Percentiles rank a stretch among this genome's conserved stretches.
Evolutionary conservation across 1,140 invertebrate genomes (phyloP).

Genomic region (Caligus rogercresseyi): DNA sequence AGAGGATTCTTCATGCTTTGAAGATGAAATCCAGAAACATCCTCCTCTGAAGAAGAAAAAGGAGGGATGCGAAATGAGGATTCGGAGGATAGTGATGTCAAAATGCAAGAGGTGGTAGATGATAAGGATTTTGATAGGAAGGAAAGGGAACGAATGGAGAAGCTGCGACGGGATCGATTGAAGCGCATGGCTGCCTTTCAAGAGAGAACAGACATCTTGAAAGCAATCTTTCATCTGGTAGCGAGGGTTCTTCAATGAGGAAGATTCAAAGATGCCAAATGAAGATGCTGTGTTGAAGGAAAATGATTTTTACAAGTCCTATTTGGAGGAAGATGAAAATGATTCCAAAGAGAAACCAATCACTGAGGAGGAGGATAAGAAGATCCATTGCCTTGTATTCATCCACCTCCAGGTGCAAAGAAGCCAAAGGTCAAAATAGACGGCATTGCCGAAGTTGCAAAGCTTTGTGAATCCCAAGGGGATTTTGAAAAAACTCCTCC

Average conservation of each 20-base stretch:
- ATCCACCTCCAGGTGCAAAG: neutral
- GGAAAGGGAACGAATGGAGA: slow-evolving; percentile 3
- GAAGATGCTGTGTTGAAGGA: slow-evolving; percentile 18
- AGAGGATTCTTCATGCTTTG: neutral
- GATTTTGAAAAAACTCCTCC: slow-evolving; percentile 6
- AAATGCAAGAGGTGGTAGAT: slow-evolving; percentile 1
- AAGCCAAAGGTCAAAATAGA: slow-evolving; percentile 3
- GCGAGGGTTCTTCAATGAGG: slow-evolving; percentile 18
- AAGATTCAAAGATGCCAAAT: slow-evolving; percentile 16
- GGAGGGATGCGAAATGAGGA: neutral
- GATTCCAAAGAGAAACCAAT: slow-evolving; percentile 6
- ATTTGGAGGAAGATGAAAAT: slow-evolving; percentile 14
- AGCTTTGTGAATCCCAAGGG: slow-evolving; percentile 4
- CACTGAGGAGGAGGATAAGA: slow-evolving; percentile 9
- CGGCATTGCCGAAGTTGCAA: slow-evolving; percentile 7
- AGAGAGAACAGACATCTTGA: slow-evolving; percentile 16
- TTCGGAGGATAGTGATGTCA: neutral
- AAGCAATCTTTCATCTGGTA: slow-evolving; percentile 19
- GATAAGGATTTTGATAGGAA: slow-evolving; percentile 1
- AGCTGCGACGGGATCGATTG: slow-evolving; percentile 12
- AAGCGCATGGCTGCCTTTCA: slow-evolving; percentile 18
- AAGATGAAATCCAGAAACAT: slow-evolving; percentile 7
- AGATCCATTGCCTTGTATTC: neutral
- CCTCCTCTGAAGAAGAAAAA: neutral
- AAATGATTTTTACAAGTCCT: slow-evolving; percentile 14